These are phyloP conservation scores for Enteromius thamalakanensis DNA, from an alignment of 2,797 vertebrate genomes.

Conservation along the genomic window DNA sequence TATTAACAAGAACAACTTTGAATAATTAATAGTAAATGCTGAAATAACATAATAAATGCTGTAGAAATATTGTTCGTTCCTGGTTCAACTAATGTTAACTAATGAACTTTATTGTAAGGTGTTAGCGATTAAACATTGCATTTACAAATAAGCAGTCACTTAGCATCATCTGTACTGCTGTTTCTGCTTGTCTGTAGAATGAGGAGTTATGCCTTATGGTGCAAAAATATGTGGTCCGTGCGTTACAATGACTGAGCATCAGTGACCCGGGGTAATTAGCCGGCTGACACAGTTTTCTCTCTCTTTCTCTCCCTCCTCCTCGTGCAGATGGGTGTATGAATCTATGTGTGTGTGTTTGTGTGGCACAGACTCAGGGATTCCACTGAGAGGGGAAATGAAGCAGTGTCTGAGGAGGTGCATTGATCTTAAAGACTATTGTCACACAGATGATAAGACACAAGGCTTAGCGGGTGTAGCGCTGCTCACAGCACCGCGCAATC, in stretches of 20 bases:
- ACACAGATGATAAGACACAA: constrained; percentile 74
- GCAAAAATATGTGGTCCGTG: constrained; percentile 71
- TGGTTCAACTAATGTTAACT: too few species aligned
- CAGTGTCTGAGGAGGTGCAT: constrained; percentile 75
- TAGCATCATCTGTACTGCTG: background rate
- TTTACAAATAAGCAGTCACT: background rate
- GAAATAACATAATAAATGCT: too few species aligned
- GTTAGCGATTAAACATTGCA: background rate
- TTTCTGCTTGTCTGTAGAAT: background rate
- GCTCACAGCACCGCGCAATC: constrained; percentile 58
- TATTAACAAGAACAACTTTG: too few species aligned
- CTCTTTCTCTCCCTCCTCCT: constrained; percentile 32
- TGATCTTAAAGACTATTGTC: constrained; percentile 75
- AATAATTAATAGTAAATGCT: too few species aligned
- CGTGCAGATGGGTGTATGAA: constrained; percentile 77
- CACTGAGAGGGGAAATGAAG: constrained; percentile 81
- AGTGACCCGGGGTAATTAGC: constrained; percentile 80
- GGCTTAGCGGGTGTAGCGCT: constrained; percentile 71
- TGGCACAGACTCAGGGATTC: constrained; percentile 82
- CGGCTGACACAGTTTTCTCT: constrained; percentile 64
- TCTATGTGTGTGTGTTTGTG: constrained; percentile 75
- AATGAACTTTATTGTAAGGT: too few species aligned
- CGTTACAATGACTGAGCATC: constrained; percentile 73
- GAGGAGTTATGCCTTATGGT: constrained; percentile 65
- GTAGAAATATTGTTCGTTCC: too few species aligned